Evolutionary conservation across 2,113 vertebrate species (phyloP).

Genomic region (Apistogramma diplotaenia): DNA sequence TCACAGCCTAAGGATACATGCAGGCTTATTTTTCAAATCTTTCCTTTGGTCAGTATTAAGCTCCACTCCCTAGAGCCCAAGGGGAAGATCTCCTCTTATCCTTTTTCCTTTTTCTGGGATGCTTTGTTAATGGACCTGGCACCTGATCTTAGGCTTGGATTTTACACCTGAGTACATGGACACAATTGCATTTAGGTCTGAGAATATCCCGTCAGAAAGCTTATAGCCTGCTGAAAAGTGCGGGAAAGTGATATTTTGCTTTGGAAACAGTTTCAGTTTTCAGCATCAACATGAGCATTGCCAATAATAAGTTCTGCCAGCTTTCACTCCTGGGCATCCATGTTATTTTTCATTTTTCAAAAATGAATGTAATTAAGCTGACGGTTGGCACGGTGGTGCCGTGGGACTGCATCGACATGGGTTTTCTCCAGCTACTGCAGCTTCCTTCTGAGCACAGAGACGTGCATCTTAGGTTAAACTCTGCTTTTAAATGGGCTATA

Average conservation of each 20-base stretch:
- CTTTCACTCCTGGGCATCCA: background rate
- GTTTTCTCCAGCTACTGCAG: background rate
- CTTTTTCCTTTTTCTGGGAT: conserved; percentile 34
- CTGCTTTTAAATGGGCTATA: background rate
- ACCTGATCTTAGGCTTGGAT: conserved; percentile 54
- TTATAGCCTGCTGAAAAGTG: conserved; percentile 4
- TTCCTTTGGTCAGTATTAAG: conserved; percentile 66
- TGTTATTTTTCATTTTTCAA: conserved; percentile 8
- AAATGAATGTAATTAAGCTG: background rate
- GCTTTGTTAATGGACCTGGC: conserved; percentile 54
- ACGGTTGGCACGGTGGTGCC: background rate
- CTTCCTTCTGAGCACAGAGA: background rate
- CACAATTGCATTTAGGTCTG: conserved; percentile 41
- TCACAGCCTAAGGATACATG: conserved; percentile 67
- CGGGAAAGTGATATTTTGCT: conserved; percentile 42
- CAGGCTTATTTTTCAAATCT: conserved; percentile 69
- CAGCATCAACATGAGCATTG: conserved; percentile 6
- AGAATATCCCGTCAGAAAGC: conserved; percentile 19
- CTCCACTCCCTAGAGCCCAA: conserved; percentile 49
- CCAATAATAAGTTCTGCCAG: conserved; percentile 9
- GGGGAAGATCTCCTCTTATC: conserved; percentile 53
- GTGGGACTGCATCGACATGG: background rate
- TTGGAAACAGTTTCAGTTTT: conserved; percentile 28
- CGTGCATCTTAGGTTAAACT: background rate
- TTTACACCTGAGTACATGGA: conserved; percentile 55